Evolutionary conservation across 2,888 invertebrate species (phyloP).

Genomic region (Thymelicus acteon): DNA sequence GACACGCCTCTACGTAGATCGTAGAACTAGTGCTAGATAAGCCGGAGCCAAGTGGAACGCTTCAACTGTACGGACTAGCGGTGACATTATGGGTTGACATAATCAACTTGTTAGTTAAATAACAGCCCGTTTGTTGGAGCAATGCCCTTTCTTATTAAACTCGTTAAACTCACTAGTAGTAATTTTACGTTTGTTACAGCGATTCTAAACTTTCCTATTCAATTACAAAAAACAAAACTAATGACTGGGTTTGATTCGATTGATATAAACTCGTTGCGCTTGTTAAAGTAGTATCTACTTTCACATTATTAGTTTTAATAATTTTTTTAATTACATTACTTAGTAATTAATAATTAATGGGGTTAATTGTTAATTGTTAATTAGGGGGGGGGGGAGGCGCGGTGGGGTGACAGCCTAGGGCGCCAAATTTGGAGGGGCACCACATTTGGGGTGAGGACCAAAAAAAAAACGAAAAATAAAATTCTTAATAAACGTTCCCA

Average conservation of each 20-base stretch:
- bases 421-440: too few species aligned
- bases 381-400: too few species aligned
- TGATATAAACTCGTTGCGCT: too few species aligned
- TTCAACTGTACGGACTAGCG: slow-evolving; percentile 8
- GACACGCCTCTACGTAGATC: not conserved
- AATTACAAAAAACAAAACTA: too few species aligned
- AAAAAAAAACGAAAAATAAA: too few species aligned
- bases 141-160: slow-evolving; percentile 35
- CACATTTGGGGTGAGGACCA: too few species aligned
- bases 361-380: not conserved
- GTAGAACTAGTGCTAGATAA: not conserved
- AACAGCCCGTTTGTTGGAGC: slow-evolving; percentile 33
- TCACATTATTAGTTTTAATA: too few species aligned
- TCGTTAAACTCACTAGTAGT: slow-evolving; percentile 27
- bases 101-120: slow-evolving; percentile 37
- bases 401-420: too few species aligned
- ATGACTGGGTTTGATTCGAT: too few species aligned
- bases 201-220: not conserved
- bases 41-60: slow-evolving; percentile 14
- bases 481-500: too few species aligned
- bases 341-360: too few species aligned
- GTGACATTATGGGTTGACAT: slow-evolving; percentile 36
- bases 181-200: slow-evolving; percentile 22
- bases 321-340: not conserved
- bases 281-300: too few species aligned